A percentile compares a stretch with the other conserved stretches of the same genome.
These are phyloP conservation scores for Yponomeuta sedellus DNA, from an alignment of 2,888 invertebrate species.

Conservation along the genomic window DNA sequence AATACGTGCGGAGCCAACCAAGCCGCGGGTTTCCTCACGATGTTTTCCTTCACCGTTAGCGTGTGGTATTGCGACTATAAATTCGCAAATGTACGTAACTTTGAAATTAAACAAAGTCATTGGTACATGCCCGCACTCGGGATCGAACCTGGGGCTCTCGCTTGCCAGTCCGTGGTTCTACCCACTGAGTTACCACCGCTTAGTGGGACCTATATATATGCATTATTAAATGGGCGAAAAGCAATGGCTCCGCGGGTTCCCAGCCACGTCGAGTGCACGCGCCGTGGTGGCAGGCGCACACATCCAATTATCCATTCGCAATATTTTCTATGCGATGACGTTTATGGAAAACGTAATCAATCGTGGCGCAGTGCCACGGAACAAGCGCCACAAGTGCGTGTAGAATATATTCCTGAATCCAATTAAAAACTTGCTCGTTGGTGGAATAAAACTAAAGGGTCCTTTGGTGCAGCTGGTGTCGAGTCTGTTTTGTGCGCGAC, in stretches of 20 bases:
- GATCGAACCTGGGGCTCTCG: too few species aligned
- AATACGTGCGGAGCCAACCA: too few species aligned
- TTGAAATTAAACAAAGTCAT: too few species aligned
- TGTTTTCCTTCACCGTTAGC: too few species aligned
- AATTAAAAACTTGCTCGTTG: slow-evolving; percentile 5
- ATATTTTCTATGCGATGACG: slow-evolving; percentile 71
- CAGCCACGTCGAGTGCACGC: slow-evolving; percentile 47
- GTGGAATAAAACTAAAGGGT: neutral
- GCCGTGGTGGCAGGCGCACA: slow-evolving; percentile 36
- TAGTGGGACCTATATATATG: too few species aligned
- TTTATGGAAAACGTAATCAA: slow-evolving; percentile 60
- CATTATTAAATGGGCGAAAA: neutral
- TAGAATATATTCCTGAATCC: slow-evolving; percentile 6
- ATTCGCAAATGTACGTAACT: too few species aligned
- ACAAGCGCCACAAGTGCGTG: slow-evolving; percentile 1
- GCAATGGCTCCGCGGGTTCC: neutral
- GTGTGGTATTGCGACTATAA: too few species aligned
- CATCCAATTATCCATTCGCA: slow-evolving; percentile 70
- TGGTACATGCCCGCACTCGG: too few species aligned
- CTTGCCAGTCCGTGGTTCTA: too few species aligned
- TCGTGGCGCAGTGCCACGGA: slow-evolving; percentile 31
- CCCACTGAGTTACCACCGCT: too few species aligned
- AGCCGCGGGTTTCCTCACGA: too few species aligned
- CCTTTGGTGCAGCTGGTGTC: neutral
- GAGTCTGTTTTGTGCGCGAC: neutral